Conservation (phyloP, 2,113 vertebrate genomes). For the human region GRCh38 chr2:89947501-89948000, state of each 20-base stretch:
- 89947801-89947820: too few species aligned
- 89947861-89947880: neutral
- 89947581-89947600: neutral
- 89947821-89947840: too few species aligned
- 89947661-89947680: neutral
- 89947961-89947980: too few species aligned
- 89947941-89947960: too few species aligned
- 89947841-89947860: too few species aligned
- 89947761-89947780: neutral
- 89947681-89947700: neutral
- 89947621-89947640: too few species aligned
- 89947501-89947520: neutral
- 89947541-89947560: neutral
- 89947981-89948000: too few species aligned
- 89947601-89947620: too few species aligned
- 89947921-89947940: too few species aligned
- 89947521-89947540: neutral
- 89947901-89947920: neutral
- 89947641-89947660: neutral
- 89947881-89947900: neutral
- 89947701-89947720: neutral
- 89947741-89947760: neutral
- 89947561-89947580: neutral
- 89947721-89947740: neutral
- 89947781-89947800: too few species aligned